A percentile compares a stretch with the other conserved stretches of the same genome.
Evolutionary conservation across 2,797 vertebrate species (phyloP).

Genomic region (Diceros bicornis): DNA sequence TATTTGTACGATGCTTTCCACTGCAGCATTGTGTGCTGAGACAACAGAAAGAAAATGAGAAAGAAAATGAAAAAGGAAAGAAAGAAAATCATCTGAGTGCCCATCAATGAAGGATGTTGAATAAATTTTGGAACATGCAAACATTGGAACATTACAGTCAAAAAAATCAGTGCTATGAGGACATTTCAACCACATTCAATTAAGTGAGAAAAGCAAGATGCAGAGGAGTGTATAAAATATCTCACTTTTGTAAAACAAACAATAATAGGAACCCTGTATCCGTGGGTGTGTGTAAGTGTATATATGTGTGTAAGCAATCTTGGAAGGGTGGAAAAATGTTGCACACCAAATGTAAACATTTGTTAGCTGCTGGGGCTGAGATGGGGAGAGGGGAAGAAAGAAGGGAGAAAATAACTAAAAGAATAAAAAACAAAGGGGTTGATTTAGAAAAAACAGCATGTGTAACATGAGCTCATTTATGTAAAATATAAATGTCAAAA

Average conservation of each 20-base stretch:
- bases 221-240: neutral
- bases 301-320: neutral
- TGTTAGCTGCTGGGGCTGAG: neutral
- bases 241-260: neutral
- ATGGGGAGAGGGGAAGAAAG: neutral
- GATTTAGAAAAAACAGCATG: neutral
- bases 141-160: neutral
- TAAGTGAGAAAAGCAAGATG: neutral
- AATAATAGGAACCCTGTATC: neutral
- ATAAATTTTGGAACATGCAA: neutral
- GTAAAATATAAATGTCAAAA: neutral
- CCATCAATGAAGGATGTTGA: neutral
- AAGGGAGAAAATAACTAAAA: neutral
- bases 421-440: neutral
- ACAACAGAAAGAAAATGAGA: neutral
- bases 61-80: neutral
- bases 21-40: neutral
- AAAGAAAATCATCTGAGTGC: neutral
- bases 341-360: neutral
- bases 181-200: neutral
- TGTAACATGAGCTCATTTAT: neutral
- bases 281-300: neutral
- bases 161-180: neutral
- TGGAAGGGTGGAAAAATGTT: neutral
- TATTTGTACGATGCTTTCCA: neutral